A percentile compares a stretch with the other conserved stretches of the same genome.
These are phyloP conservation scores for Cyclargus thomasi DNA, from an alignment of 1,140 invertebrate species.

Conservation along the genomic window DNA sequence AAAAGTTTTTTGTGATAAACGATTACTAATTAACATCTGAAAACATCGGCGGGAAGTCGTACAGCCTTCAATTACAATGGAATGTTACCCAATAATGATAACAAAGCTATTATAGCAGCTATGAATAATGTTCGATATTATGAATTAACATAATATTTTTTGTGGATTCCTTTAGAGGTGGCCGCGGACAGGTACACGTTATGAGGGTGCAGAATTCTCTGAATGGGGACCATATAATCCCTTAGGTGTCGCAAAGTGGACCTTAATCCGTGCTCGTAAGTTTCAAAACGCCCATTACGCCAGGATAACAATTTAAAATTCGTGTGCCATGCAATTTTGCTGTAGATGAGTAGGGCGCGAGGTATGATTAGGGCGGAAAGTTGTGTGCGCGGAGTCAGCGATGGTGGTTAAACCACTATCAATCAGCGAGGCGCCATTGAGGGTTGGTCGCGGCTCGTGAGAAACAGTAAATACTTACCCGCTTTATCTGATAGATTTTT, in stretches of 20 bases:
- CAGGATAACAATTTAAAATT: slow-evolving; percentile 21
- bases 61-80: slow-evolving; percentile 50
- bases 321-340: slow-evolving; percentile 19
- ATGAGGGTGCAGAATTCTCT: slow-evolving; percentile 74
- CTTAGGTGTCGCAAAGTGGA: slow-evolving; percentile 19
- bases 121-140: slow-evolving; percentile 68
- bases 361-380: slow-evolving; percentile 30
- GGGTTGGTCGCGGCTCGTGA: slow-evolving; percentile 66
- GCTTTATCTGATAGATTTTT: slow-evolving; percentile 71
- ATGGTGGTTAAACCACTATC: slow-evolving; percentile 64
- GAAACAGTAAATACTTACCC: slow-evolving; percentile 73
- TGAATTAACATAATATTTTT: slow-evolving; percentile 73
- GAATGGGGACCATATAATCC: slow-evolving; percentile 53
- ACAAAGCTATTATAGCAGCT: slow-evolving; percentile 69
- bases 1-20: slow-evolving; percentile 34
- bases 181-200: slow-evolving; percentile 68
- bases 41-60: slow-evolving; percentile 38
- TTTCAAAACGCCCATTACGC: slow-evolving; percentile 26
- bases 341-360: slow-evolving; percentile 24
- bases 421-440: slow-evolving; percentile 73
- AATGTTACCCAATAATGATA: slow-evolving; percentile 68
- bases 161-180: slow-evolving; percentile 65
- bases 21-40: slow-evolving; percentile 37
- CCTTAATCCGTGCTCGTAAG: slow-evolving; percentile 27
- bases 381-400: slow-evolving; percentile 40